Conservation (phyloP, 2,797 vertebrate species). For the Alfaro cultratus region DNA sequence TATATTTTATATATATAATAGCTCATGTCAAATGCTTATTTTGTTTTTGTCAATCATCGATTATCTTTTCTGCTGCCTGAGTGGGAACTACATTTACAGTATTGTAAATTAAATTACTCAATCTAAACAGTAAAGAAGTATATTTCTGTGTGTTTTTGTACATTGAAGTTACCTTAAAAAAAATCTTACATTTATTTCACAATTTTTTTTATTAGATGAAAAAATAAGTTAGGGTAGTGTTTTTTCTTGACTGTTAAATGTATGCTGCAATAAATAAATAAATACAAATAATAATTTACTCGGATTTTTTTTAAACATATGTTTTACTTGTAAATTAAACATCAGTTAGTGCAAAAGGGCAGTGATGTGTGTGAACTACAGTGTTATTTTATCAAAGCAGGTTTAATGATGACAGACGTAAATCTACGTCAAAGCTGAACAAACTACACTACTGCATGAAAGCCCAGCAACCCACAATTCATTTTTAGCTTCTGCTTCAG, state of each 20-base stretch:
- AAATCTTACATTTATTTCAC: not conserved
- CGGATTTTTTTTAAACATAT: not conserved
- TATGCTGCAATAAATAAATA: not conserved
- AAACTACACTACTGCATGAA: conserved; percentile 34
- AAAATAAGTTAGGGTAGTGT: not conserved
- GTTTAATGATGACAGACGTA: conserved; percentile 40
- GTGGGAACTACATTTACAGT: not conserved
- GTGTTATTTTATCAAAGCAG: conserved; percentile 30
- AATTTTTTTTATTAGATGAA: not conserved
- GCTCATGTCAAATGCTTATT: not conserved
- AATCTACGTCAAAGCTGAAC: conserved; percentile 34
- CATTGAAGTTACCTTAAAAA: not conserved
- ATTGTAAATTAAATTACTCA: not conserved
- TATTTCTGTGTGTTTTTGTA: not conserved
- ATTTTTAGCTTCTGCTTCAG: conserved; percentile 65
- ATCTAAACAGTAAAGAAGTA: not conserved
- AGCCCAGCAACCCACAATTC: conserved; percentile 50
- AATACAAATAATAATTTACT: not conserved
- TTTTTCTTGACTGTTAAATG: not conserved
- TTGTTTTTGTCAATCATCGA: not conserved
- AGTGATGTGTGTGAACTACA: conserved; percentile 14
- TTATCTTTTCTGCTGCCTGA: not conserved
- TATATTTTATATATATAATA: too few relatives aligned
- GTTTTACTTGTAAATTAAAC: conserved; percentile 1
- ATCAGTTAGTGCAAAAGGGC: not conserved